Evolutionary conservation across 2,113 vertebrate species (phyloP), one percentile per base, ranked within the genome.

Genomic region (Aldabrachelys gigantea): DNA sequence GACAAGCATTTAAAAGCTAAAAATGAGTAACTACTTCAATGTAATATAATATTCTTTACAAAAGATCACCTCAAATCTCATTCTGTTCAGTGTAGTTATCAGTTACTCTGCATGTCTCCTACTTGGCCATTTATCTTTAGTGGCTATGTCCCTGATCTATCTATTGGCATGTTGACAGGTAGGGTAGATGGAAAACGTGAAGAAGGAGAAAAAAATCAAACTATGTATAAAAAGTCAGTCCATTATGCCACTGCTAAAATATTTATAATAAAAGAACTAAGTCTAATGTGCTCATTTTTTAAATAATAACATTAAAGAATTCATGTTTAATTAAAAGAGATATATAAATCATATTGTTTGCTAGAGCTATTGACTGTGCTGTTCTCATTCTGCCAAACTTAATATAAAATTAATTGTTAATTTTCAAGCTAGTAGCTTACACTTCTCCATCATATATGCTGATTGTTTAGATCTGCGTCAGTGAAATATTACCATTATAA

Each of bases 351-450:
- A 97, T 97, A 65, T 54, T 98, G 90, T 97, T 98, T 98, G 91
- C 91, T 97, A 95, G 56, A 95, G 78, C 54, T 98, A 85, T 97
- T 97, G 97, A 98, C 94, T 96, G 88, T 94, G 89, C 87, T 50
- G 12, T 91, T 97, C 91, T 92, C 89, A 94, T 98, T 97, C 90
- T 98, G 90, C 80, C 86, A 97, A 97, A 96, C 62, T 97, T 97
- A 97, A 97, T 97, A 97, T 94, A 97, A 97, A 98, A 98, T 97
- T 96, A 98, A 97, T 97, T 97, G 96, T 97, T 97, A 97, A 97
- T 98, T 97, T 98, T 97, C 93, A 97, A 95, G 59, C 50, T 79
- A 88, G 69, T 92, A 89, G 56, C 80, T 93, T 91, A 80, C 59
- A 94, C 92, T 97, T 95, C 56, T 95, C 72, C 72, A 88, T 87